A percentile compares a stretch with the other conserved stretches of the same genome.
Conservation (phyloP, 2,888 invertebrate species). For the Tridacna gigas region DNA sequence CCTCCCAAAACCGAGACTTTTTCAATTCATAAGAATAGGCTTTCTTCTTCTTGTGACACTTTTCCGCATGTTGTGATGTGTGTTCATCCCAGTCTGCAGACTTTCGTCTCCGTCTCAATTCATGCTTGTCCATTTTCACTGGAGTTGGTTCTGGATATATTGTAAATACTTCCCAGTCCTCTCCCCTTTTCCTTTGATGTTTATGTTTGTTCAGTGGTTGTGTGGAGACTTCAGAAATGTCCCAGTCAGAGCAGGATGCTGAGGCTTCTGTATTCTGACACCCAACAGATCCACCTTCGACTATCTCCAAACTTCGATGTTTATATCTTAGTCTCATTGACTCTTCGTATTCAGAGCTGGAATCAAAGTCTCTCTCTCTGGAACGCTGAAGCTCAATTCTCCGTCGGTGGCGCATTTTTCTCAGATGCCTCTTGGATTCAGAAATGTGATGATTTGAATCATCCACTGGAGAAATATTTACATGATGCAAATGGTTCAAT, state of each 20-base stretch:
- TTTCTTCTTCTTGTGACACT: constrained; percentile 51
- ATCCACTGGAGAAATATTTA: constrained; percentile 63
- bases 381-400: constrained; percentile 42
- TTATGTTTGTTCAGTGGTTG: constrained; percentile 48
- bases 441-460: constrained; percentile 52
- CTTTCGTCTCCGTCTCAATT: constrained; percentile 49
- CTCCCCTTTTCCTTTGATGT: constrained; percentile 45
- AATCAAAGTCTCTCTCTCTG: constrained; percentile 49
- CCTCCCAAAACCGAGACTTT: constrained; percentile 60
- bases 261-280: constrained; percentile 36
- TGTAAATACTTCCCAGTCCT: constrained; percentile 63
- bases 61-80: constrained; percentile 36
- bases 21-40: constrained; percentile 63
- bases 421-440: constrained; percentile 37
- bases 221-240: constrained; percentile 50
- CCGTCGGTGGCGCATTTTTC: constrained; percentile 43
- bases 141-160: constrained; percentile 63
- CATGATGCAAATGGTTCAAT: constrained; percentile 36
- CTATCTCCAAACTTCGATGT: constrained; percentile 16
- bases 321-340: constrained; percentile 21
- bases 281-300: constrained; percentile 30
- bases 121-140: constrained; percentile 37
- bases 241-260: constrained; percentile 60
- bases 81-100: constrained; percentile 58
- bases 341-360: constrained; percentile 60